Percentiles rank a stretch among this genome's conserved stretches.
Conservation (phyloP, 1,140 invertebrate species). For the Popillia japonica region DNA sequence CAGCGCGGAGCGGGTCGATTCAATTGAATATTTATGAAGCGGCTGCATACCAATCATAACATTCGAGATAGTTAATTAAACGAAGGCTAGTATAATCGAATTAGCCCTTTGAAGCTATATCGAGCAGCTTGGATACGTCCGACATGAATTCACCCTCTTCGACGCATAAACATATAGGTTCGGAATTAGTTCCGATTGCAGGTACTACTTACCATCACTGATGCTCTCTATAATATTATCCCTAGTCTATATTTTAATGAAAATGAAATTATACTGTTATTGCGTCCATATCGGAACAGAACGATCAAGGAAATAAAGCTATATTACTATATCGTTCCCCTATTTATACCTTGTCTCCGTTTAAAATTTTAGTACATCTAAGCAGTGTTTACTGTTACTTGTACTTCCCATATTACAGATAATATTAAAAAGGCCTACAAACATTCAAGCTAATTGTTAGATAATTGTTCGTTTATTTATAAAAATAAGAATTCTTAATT, state of each 20-base stretch:
- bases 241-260: not conserved
- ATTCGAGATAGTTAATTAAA: conserved; percentile 35
- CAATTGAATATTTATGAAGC: conserved; percentile 37
- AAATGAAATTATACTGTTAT: not conserved
- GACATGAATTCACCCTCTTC: too few species aligned
- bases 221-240: not conserved
- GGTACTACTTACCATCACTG: conserved; percentile 1
- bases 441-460: too few species aligned
- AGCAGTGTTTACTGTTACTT: too few species aligned
- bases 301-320: too few species aligned
- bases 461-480: too few species aligned
- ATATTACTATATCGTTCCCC: too few species aligned
- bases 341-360: too few species aligned
- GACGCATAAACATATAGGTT: not conserved
- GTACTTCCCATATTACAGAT: too few species aligned
- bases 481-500: too few species aligned
- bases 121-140: not conserved
- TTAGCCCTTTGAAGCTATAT: conserved; percentile 32
- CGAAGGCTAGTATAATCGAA: conserved; percentile 23
- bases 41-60: conserved; percentile 23
- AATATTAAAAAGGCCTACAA: too few species aligned
- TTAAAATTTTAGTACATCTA: too few species aligned
- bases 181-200: not conserved
- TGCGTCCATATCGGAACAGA: too few species aligned
- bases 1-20: not conserved